These are phyloP conservation scores for Ostrea denselamellosa DNA, from an alignment of 1,140 invertebrate genomes.

Conservation along the genomic window DNA sequence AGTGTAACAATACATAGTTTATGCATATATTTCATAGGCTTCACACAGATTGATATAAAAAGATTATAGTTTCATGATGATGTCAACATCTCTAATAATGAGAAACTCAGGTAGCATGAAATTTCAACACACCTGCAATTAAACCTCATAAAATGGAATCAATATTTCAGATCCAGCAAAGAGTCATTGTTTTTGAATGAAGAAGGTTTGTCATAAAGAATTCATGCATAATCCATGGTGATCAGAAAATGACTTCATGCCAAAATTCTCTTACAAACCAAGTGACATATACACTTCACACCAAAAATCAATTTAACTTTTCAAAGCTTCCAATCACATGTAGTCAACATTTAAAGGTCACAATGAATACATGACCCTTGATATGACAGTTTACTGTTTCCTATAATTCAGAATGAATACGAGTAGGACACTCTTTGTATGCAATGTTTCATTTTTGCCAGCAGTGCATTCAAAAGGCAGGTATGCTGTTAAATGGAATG, in stretches of 20 bases:
- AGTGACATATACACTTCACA: not conserved
- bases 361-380: not conserved
- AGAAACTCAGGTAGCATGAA: not conserved
- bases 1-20: not conserved
- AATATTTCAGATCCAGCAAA: not conserved
- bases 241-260: not conserved
- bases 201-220: not conserved
- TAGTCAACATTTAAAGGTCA: constrained; percentile 3
- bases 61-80: not conserved
- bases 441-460: not conserved
- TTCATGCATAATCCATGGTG: not conserved
- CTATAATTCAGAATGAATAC: not conserved
- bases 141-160: not conserved
- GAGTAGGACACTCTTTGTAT: not conserved
- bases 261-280: not conserved
- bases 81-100: not conserved
- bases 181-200: not conserved
- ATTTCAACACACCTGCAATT: not conserved
- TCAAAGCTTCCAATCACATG: not conserved
- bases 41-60: not conserved
- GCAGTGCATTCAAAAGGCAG: not conserved
- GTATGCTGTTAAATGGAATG: constrained; percentile 15
- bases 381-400: not conserved
- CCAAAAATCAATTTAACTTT: not conserved
- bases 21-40: not conserved